These are phyloP conservation scores for Plebejus argus DNA, from an alignment of 2,888 invertebrate genomes.

Conservation along the genomic window DNA sequence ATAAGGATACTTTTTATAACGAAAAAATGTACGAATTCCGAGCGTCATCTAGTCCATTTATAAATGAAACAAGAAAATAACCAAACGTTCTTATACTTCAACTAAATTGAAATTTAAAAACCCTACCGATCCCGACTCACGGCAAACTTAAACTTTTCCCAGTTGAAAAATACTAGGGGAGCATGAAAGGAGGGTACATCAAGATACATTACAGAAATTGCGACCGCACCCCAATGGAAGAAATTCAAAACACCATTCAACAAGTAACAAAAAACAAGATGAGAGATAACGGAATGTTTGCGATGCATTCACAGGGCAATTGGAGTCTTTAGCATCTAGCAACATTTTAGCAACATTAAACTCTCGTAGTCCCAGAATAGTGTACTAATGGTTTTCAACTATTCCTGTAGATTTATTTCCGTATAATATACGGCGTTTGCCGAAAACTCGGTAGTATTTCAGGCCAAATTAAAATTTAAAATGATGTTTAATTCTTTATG, in stretches of 20 bases:
- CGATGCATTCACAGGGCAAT: constrained; percentile 16
- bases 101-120: not conserved
- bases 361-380: not conserved
- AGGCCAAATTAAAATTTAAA: not conserved
- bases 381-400: constrained; percentile 2
- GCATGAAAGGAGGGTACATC: constrained; percentile 21
- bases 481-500: not conserved
- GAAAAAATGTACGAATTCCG: not conserved
- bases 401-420: not conserved
- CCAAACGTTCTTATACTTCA: no score
- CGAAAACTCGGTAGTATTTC: not conserved
- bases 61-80: no score
- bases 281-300: constrained; percentile 19
- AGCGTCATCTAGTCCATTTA: no score
- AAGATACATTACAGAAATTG: constrained; percentile 30
- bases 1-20: not conserved
- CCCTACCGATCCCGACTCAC: not conserved
- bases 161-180: not conserved
- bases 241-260: constrained; percentile 12
- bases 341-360: constrained; percentile 8
- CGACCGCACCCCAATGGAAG: not conserved
- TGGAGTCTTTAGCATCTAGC: not conserved
- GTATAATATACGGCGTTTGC: not conserved
- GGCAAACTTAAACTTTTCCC: not conserved
- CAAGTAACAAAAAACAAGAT: constrained; percentile 11